Evolutionary conservation across 2,888 invertebrate species (phyloP), one percentile per base, ranked within the genome.

Genomic region (Epistrophe eligans): DNA sequence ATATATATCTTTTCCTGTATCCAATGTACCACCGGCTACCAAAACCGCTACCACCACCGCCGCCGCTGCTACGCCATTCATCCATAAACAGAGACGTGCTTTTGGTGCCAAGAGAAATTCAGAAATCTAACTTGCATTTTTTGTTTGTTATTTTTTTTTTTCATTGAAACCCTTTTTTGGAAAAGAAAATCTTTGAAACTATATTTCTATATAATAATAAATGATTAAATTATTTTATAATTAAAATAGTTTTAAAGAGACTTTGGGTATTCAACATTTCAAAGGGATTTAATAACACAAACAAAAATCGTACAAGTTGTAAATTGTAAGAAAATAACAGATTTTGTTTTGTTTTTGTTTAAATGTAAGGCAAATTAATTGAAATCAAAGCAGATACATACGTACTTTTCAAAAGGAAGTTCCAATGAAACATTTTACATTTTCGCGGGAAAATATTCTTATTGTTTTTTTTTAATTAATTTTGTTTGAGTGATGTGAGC

Each of bases 191-290:
- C 64, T 64, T 74, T 50, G 32, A 50, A 74, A 45, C 64, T 28
- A 32, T 24, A 24, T 24, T 24, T 24, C 24, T 24, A 24, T 24
- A 32, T 64, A 45, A 45, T 45, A 64, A 40, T 64, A 55, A 48
- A 28, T 57, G 64, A 64, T 76, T 64, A 64, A 64, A 76, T 64
- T 32, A 76, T 52, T 64, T 76, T 76, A 64, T 62, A 76, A 76
- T 76, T 76, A 76, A 66, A 55, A 76, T 76, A 76, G 74, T 76
- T 76, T 52, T 74, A 24, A 50, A 15, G 5, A 60, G 9, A 11
- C 38, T 48, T 58, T 58, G 32, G 1, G 45, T 45, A 19, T 45
- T 40, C 35, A 45, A 15, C 8, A 58, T 38, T 50, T 40, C 38
- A 62, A 62, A 74, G n/a, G 13, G 48, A 7, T 0, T 48, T 60